Evolutionary conservation across 2,888 invertebrate genomes (phyloP).

Genomic region (Antheraea yamamai): DNA sequence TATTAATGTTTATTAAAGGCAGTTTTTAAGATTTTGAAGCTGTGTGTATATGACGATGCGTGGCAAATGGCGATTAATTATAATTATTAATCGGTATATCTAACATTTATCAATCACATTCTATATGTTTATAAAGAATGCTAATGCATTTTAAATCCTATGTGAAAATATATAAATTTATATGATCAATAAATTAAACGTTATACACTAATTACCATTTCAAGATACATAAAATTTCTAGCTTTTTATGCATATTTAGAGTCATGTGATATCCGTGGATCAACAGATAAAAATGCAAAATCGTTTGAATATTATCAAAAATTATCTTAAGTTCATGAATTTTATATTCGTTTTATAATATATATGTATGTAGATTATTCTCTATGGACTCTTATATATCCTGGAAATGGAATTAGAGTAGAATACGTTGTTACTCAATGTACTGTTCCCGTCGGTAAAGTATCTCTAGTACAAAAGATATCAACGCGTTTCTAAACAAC

Average conservation of each 20-base stretch:
- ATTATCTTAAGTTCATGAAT: neutral
- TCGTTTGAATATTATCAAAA: neutral
- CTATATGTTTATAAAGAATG: neutral
- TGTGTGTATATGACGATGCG: neutral
- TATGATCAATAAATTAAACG: neutral
- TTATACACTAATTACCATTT: neutral
- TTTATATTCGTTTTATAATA: neutral
- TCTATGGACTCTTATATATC: too few species aligned
- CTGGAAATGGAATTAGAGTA: neutral
- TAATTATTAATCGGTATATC: neutral
- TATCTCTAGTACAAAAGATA: constrained; percentile 50
- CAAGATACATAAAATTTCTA: neutral
- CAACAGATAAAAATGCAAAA: neutral
- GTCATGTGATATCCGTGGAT: neutral
- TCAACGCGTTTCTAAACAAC: constrained; percentile 50
- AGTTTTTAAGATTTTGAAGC: neutral
- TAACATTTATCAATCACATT: neutral
- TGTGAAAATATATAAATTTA: neutral
- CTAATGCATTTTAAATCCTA: neutral
- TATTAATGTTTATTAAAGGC: neutral
- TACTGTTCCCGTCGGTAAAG: constrained; percentile 26
- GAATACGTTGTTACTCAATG: neutral
- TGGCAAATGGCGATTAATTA: neutral
- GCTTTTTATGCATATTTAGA: neutral
- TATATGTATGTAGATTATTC: too few species aligned